Conservation (phyloP, 2,888 invertebrate genomes). For the Stenodema calcarata region DNA sequence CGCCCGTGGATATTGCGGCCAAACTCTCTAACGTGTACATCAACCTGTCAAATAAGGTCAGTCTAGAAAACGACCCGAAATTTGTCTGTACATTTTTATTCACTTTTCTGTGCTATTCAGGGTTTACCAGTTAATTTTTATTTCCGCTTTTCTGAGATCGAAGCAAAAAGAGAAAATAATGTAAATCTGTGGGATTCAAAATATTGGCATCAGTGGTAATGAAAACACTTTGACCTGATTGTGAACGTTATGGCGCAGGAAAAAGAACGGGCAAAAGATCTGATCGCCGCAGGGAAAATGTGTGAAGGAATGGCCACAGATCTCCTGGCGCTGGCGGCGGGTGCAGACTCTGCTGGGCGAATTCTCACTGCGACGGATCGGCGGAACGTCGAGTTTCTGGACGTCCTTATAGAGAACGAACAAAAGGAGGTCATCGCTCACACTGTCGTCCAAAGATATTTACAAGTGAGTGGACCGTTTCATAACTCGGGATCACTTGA, state of each 20-base stretch:
- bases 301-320: constrained; percentile 99
- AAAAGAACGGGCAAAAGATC: constrained; percentile 96
- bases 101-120: too few relatives aligned
- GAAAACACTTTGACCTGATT: too few relatives aligned
- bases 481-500: too few relatives aligned
- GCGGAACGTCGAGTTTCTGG: constrained; percentile 91
- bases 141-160: too few relatives aligned
- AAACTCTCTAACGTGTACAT: constrained; percentile 93
- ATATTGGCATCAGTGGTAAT: too few relatives aligned
- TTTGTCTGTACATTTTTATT: too few relatives aligned
- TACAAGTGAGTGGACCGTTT: constrained; percentile 73
- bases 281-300: constrained; percentile 93
- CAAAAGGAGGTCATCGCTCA: constrained; percentile 98
- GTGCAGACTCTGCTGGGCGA: constrained; percentile 91
- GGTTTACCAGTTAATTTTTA: too few relatives aligned
- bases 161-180: too few relatives aligned
- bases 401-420: constrained; percentile 97
- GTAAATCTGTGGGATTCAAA: too few relatives aligned
- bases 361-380: constrained; percentile 94
- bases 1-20: constrained; percentile 97
- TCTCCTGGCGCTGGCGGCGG: constrained; percentile 88
- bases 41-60: constrained; percentile 82
- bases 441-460: constrained; percentile 95
- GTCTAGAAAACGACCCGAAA: too few relatives aligned
- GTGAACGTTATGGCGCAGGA: too few relatives aligned